Evolutionary conservation across 2,113 vertebrate species (phyloP).

Genomic region (Grallaria varia): DNA sequence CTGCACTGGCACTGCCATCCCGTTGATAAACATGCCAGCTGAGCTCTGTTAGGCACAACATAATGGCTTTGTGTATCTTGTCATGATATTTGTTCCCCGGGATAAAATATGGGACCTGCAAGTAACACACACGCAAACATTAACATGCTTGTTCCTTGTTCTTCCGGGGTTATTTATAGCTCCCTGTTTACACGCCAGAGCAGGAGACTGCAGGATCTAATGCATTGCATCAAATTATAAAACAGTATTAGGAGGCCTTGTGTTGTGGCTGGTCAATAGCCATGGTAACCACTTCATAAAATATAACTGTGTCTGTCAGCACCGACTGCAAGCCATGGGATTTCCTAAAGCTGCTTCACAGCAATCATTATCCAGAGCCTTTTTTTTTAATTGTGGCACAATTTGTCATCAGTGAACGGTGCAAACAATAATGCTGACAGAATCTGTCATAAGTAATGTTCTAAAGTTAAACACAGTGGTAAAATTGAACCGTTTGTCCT

Average conservation of each 20-base stretch:
- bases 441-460: background rate
- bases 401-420: background rate
- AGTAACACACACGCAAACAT: slow-evolving; percentile 40
- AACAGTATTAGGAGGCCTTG: background rate
- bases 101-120: slow-evolving; percentile 54
- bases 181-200: slow-evolving; percentile 19
- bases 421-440: background rate
- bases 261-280: slow-evolving; percentile 18
- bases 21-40: slow-evolving; percentile 52
- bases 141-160: slow-evolving; percentile 22
- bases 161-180: slow-evolving; percentile 61
- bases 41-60: slow-evolving; percentile 49
- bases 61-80: slow-evolving; percentile 61
- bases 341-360: background rate
- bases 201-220: slow-evolving; percentile 24
- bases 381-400: background rate
- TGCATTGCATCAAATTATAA: background rate
- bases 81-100: slow-evolving; percentile 58
- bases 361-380: background rate
- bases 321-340: background rate
- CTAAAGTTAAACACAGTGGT: background rate
- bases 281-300: slow-evolving; percentile 29
- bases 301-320: background rate
- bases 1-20: slow-evolving; percentile 12
- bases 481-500: background rate